phyloP scores from a whole-genome alignment of 2,797 vertebrate genomes.

The Nasua narica region DNA sequence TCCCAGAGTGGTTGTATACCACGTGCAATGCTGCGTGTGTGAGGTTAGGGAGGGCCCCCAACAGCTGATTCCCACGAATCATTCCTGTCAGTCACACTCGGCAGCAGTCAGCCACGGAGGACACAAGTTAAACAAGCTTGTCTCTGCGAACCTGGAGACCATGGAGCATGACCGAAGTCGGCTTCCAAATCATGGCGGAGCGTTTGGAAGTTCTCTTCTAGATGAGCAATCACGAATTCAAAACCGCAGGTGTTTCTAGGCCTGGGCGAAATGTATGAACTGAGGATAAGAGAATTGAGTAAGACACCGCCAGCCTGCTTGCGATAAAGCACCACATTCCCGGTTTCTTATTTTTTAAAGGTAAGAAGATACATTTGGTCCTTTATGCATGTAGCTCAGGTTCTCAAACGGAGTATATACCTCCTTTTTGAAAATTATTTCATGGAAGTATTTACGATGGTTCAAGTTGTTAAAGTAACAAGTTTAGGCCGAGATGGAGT shows the following conservation, averaged over 20 bases:
- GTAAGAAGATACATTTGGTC: not conserved
- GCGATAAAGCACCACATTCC: not conserved
- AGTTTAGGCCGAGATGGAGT: not conserved
- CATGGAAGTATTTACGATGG: not conserved
- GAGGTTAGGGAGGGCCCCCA: not conserved
- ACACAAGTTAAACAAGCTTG: not conserved
- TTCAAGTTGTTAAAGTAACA: not conserved
- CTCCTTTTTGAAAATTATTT: not conserved
- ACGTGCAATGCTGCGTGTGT: not conserved
- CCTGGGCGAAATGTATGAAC: not conserved
- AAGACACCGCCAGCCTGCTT: not conserved
- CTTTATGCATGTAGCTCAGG: not conserved
- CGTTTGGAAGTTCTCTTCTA: not conserved
- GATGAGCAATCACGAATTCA: not conserved
- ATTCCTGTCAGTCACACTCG: not conserved
- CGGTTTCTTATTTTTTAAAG: not conserved
- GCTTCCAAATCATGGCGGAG: not conserved
- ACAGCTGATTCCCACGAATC: not conserved
- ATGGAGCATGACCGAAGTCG: not conserved
- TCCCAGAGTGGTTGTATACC: not conserved
- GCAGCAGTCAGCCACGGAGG: rapidly evolving
- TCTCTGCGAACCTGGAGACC: not conserved
- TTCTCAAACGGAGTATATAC: not conserved
- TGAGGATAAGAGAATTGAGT: not conserved
- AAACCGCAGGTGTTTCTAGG: not conserved